Conservation (phyloP, 2,797 vertebrate genomes). For the Chrysocyon brachyurus region DNA sequence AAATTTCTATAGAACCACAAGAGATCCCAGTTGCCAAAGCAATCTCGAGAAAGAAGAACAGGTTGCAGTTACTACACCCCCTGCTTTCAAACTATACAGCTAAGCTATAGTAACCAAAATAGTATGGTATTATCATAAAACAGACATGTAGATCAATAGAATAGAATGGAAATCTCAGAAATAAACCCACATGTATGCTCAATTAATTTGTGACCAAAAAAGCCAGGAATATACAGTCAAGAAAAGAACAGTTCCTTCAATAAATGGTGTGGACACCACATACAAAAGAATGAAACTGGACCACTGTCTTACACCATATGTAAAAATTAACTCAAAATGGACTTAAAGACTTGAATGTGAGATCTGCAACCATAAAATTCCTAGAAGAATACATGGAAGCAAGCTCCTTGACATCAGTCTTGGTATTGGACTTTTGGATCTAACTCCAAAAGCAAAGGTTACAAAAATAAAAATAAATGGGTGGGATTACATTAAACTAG, state of each 20-base stretch:
- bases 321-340: not conserved
- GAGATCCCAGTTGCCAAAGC: not conserved
- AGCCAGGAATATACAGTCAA: not conserved
- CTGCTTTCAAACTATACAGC: not conserved
- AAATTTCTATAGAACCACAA: not conserved
- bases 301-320: not conserved
- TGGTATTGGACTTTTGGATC: not conserved
- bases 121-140: not conserved
- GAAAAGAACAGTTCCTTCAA: not conserved
- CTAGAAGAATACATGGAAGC: not conserved
- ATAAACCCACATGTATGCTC: not conserved
- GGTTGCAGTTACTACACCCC: not conserved
- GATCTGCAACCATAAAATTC: not conserved
- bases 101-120: not conserved
- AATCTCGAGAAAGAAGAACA: not conserved
- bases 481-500: not conserved
- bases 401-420: not conserved
- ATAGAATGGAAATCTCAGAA: not conserved
- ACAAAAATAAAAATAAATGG: not conserved
- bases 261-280: not conserved
- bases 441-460: not conserved
- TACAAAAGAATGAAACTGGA: not conserved
- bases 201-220: not conserved
- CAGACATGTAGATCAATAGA: not conserved
- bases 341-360: not conserved